Evolutionary conservation across 1,140 invertebrate species (phyloP), one percentile per base, ranked within the genome.

Genomic region (Periplaneta americana): DNA sequence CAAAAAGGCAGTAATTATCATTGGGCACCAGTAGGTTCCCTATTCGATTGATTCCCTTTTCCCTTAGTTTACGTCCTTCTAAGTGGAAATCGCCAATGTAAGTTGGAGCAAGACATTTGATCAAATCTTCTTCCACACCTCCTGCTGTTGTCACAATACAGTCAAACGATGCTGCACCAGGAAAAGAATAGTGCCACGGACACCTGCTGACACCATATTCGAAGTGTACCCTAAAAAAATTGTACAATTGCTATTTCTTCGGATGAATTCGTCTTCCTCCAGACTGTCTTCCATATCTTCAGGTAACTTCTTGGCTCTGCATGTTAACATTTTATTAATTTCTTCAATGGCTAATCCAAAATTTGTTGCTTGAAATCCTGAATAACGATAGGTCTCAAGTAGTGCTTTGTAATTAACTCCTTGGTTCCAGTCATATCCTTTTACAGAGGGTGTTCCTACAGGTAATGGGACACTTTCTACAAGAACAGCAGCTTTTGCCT

Each of bases 191-290:
- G 95, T 95, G 84, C 99, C 98, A 85, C 99, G 89, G 74, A 99
- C 88, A 31, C 99, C 99, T 81, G 95, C 96, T 0, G 98, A 99
- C 15, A 98, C 95, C 91, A 99, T 95, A 87, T 99, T 99, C 0
- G 98, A 99, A 9, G 99, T 99, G 87, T 96, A 99, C 0, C 98
- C 98, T 80, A 99, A 89, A 88, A 99, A 99, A 86, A 99, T 97
- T 10, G 98, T 99, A 87, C 98, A 99, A 82, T 94, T 95, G 76
- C 88, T 92, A 85, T 93, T 93, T 77, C 95, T 91, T 85, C 90
- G 92, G 48, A 96, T 96, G 88, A 95, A 97, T 75, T 93, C 90
- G 86, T 97, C 96, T 33, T 94, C 92, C 87, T 95, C 93, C 83
- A 93, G 91, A 0, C 86, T 84, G 85, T 95, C 95, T 78, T 90